Percentiles rank a stretch among this genome's conserved stretches.
These are phyloP conservation scores for Chymomyza caudatula DNA, from an alignment of 2,888 invertebrate species.

Conservation along the genomic window DNA sequence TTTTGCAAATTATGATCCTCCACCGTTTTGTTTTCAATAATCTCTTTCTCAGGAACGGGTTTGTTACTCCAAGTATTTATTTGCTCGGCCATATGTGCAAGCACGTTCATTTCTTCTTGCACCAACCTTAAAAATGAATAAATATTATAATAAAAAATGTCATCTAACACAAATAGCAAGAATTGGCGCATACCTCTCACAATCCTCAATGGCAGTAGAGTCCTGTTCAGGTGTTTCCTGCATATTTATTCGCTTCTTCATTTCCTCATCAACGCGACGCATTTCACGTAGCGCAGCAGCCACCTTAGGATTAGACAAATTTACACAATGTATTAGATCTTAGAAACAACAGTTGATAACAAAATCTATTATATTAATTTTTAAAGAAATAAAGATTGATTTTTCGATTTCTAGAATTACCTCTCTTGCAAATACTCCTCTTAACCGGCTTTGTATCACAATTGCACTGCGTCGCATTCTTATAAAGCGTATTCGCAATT, in stretches of 20 bases:
- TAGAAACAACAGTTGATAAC: not conserved
- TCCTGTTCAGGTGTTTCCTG: conserved; percentile 82
- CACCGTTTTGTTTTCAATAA: conserved; percentile 4
- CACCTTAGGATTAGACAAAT: conserved; percentile 75
- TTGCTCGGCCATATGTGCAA: conserved; percentile 87
- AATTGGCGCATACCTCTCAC: conserved; percentile 80
- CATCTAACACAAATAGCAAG: no score
- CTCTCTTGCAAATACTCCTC: conserved; percentile 94
- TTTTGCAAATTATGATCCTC: conserved; percentile 72
- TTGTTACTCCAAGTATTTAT: conserved; percentile 80
- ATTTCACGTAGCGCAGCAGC: conserved; percentile 92
- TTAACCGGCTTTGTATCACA: conserved; percentile 90
- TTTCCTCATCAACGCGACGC: conserved; percentile 90
- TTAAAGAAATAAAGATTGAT: no score
- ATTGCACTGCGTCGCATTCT: conserved; percentile 89
- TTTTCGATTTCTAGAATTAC: conserved; percentile 74
- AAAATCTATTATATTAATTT: not conserved
- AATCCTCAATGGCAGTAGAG: conserved; percentile 82
- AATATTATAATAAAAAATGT: no score
- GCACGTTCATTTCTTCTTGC: conserved; percentile 83
- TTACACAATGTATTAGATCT: not conserved
- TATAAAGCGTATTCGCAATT: conserved; percentile 88
- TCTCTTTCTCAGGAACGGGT: conserved; percentile 7
- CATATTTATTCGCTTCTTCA: conserved; percentile 85
- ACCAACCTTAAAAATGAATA: conserved; percentile 82